These are phyloP conservation scores for Lates japonicus DNA, from an alignment of 2,797 vertebrate genomes.

Conservation along the genomic window DNA sequence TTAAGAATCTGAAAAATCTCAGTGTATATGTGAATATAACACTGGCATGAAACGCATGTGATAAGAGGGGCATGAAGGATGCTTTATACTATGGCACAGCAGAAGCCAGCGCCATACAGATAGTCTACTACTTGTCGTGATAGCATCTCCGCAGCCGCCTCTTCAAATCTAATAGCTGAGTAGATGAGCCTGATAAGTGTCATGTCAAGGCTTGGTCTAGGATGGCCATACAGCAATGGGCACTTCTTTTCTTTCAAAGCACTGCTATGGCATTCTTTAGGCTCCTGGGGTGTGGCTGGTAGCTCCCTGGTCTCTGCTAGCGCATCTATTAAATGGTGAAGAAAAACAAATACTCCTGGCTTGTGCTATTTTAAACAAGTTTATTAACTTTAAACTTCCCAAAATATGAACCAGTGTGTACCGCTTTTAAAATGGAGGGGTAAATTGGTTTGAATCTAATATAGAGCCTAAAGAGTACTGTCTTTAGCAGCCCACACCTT, in stretches of 20 bases:
- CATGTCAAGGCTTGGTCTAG: conserved; percentile 33
- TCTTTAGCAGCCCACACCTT: too few species aligned
- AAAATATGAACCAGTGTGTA: conserved; percentile 11
- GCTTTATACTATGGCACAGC: conserved; percentile 12
- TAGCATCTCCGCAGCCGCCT: conserved; percentile 56
- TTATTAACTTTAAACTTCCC: conserved; percentile 11
- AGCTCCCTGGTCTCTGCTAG: too few species aligned
- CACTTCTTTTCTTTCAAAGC: conserved; percentile 15
- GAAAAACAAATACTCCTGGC: conserved; percentile 17
- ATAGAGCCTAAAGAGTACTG: not conserved
- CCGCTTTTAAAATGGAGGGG: not conserved
- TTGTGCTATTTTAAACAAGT: conserved; percentile 21
- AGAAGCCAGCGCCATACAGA: conserved; percentile 15
- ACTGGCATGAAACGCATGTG: conserved; percentile 34
- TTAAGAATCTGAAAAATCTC: conserved; percentile 31
- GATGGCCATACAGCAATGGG: conserved; percentile 36
- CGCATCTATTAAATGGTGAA: not conserved
- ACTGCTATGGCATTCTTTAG: not conserved
- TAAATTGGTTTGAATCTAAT: not conserved
- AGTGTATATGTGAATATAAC: conserved; percentile 35
- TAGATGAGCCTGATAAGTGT: conserved; percentile 48
- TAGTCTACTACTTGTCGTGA: conserved; percentile 17
- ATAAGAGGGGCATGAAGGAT: conserved; percentile 38
- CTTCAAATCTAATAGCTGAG: conserved; percentile 44
- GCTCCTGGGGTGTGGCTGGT: too few species aligned